These are phyloP conservation scores for Rhinopomastus cyanomelas DNA, from an alignment of 2,113 vertebrate species.

Conservation along the genomic window DNA sequence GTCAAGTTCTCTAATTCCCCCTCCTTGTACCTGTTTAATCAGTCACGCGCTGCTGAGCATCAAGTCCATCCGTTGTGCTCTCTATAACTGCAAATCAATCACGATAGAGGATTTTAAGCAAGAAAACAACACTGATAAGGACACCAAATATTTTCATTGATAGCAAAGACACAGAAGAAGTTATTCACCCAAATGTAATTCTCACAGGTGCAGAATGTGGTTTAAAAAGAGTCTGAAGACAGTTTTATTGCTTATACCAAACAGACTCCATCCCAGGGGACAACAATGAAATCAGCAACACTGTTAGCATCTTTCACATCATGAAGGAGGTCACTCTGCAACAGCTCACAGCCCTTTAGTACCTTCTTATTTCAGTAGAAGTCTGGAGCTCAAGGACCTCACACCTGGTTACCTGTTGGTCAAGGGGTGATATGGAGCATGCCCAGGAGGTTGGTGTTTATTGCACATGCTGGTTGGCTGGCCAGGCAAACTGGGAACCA, in stretches of 20 bases:
- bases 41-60: not conserved
- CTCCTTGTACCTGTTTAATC: not conserved
- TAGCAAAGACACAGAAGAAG: not conserved
- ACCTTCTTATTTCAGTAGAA: not conserved
- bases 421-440: rapidly evolving
- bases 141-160: not conserved
- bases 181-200: not conserved
- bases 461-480: not conserved
- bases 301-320: not conserved
- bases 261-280: not conserved
- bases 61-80: not conserved
- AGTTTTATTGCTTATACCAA: not conserved
- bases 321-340: not conserved
- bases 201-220: not conserved
- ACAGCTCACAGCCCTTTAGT: not conserved
- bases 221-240: not conserved
- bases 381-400: not conserved
- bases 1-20: not conserved
- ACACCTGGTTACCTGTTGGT: rapidly evolving
- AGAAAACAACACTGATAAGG: not conserved
- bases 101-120: not conserved
- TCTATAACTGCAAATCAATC: constrained; percentile 23
- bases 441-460: not conserved
- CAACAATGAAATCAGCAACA: not conserved
- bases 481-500: not conserved